Evolutionary conservation across 2,113 vertebrate species (phyloP), one percentile per base, ranked within the genome.

Genomic region (Prietella phreatophila): DNA sequence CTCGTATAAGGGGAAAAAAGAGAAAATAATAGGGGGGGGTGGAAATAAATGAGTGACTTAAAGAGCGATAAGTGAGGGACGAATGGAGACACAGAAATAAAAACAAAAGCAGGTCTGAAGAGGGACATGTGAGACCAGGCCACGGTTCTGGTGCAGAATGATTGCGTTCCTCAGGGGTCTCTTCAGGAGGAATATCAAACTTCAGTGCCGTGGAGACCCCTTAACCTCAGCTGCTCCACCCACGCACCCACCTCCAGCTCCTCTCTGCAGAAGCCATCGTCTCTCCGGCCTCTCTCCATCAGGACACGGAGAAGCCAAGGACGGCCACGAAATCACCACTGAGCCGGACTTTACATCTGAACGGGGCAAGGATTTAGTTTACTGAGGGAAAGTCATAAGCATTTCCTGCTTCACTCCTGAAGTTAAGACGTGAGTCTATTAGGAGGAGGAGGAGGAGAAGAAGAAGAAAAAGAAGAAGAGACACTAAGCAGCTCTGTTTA

Each of bases 281-380:
- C 76, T 55, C 73, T 80, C 39, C 58, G 22, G 90, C 83, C 78
- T 56, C 76, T 55, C 73, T 80, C 39, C 58, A 27, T 27, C 67
- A 82, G 82, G 86, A 63, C 84, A 85, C 82, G 53, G 75, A 60
- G 86, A 85, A 81, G 85, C 82, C 85, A 83, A 90, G 13, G 89
- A 79, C 85, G 61, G 50, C 55, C 71, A 80, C 71, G 20, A 88
- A 50, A 88, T 88, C 75, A 91, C 90, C 89, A 47, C 42, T 5
- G 42, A 7, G 42, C 65, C 53, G 89, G 88, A 15, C 87, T 88
- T 86, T 93, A 93, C 93, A 94, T 94, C 75, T 50, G n/a, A 15
- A 30, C 14, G 0, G 19, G 10, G 33, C 0, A 7, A 79, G 75
- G 11, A 53, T 47, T 47, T 47, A 10, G 7, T 53, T 79, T 27